Percentiles rank a stretch among this genome's conserved stretches.
phyloP scores from a whole-genome alignment of 2,888 invertebrate species.

The Rhodophaea formosa region DNA sequence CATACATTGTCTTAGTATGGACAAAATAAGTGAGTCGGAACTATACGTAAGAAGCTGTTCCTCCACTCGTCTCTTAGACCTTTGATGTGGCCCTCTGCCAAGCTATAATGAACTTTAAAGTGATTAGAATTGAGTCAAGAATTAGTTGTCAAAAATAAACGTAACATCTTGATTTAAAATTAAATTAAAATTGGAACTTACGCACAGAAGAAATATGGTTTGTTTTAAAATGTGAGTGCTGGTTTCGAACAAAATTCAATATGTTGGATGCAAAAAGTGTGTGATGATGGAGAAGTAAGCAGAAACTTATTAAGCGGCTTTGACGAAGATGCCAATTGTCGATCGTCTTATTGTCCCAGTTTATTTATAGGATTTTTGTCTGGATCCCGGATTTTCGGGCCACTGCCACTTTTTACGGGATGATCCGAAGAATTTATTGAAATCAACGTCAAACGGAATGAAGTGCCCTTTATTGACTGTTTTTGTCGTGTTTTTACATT shows the following conservation, averaged over 20 bases:
- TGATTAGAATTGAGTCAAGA: slow-evolving; percentile 21
- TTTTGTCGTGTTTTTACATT: background rate
- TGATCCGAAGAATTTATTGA: slow-evolving; percentile 16
- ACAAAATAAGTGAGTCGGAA: slow-evolving; percentile 72
- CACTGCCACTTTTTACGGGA: slow-evolving; percentile 24
- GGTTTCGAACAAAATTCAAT: slow-evolving; percentile 16
- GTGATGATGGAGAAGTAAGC: slow-evolving; percentile 69
- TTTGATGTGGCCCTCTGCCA: slow-evolving; percentile 42
- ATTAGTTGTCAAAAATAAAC: slow-evolving; percentile 14
- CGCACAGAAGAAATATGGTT: slow-evolving; percentile 11
- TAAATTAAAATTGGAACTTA: slow-evolving; percentile 23
- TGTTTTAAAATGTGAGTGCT: slow-evolving; percentile 25
- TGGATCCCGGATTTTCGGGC: slow-evolving; percentile 38
- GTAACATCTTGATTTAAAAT: slow-evolving; percentile 15
- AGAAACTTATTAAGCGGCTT: slow-evolving; percentile 69
- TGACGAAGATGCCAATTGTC: slow-evolving; percentile 68
- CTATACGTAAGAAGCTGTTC: slow-evolving; percentile 61
- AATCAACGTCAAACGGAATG: slow-evolving; percentile 2
- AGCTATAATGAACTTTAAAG: slow-evolving; percentile 30
- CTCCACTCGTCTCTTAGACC: slow-evolving; percentile 46
- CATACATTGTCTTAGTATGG: slow-evolving; percentile 74
- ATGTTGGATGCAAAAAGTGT: slow-evolving; percentile 49
- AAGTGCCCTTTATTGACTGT: slow-evolving; percentile 3
- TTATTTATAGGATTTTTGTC: slow-evolving; percentile 37
- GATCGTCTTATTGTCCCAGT: slow-evolving; percentile 45